Evolutionary conservation across 1,140 invertebrate species (phyloP).

Genomic region (Drosophila auraria): DNA sequence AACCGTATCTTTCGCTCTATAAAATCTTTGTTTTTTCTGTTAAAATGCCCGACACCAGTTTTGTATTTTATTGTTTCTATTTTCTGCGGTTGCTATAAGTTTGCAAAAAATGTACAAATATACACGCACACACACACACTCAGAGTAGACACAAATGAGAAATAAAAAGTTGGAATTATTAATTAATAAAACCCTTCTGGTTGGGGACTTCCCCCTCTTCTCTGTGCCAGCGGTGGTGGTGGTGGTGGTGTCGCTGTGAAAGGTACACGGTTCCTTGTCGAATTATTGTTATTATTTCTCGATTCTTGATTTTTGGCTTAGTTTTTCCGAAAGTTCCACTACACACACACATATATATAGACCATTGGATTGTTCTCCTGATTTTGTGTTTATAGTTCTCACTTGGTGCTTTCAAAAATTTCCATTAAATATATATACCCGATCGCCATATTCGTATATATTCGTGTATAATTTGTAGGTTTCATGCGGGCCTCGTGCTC

Average conservation of each 20-base stretch:
- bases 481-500: constrained; percentile 8
- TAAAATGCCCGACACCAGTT: constrained; percentile 26
- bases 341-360: constrained; percentile 21
- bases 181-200: neutral
- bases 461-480: constrained; percentile 31
- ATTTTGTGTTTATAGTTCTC: constrained; percentile 28
- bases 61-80: neutral
- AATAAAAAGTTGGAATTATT: neutral
- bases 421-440: constrained; percentile 45
- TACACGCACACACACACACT: constrained; percentile 25
- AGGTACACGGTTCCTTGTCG: constrained; percentile 72
- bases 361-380: constrained; percentile 6
- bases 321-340: constrained; percentile 31
- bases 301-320: neutral
- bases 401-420: constrained; percentile 61
- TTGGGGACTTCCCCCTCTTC: neutral
- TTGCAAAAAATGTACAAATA: constrained; percentile 60
- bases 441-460: constrained; percentile 19
- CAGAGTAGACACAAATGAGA: constrained; percentile 13
- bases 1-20: constrained; percentile 27
- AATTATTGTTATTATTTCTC: constrained; percentile 46
- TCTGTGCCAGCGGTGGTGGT: neutral
- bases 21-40: constrained; percentile 28
- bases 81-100: constrained; percentile 7
- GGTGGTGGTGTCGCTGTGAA: constrained; percentile 7